Evolutionary conservation across 1,140 invertebrate genomes (phyloP).

Genomic region (Polypedilum vanderplanki): DNA sequence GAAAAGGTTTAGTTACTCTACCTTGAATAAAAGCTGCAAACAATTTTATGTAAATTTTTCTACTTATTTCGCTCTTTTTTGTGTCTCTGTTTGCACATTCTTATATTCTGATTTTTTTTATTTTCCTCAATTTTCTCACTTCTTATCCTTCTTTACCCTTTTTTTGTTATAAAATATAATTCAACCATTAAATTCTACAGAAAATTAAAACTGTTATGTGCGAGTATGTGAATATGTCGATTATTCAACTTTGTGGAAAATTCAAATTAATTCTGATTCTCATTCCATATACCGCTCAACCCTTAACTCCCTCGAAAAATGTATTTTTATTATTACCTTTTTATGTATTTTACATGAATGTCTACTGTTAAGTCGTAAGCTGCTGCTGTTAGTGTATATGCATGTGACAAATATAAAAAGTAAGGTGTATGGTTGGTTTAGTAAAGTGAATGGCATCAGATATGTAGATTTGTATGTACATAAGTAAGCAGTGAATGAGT

Average conservation of each 20-base stretch:
- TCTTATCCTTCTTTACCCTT: background rate
- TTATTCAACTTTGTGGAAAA: constrained; percentile 19
- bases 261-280: background rate
- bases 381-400: too few species aligned
- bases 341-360: too few species aligned
- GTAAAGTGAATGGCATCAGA: too few species aligned
- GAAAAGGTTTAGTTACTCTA: too few species aligned
- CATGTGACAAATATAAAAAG: too few species aligned
- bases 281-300: background rate
- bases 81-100: background rate
- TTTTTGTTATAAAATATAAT: background rate
- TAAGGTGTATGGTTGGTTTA: too few species aligned
- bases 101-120: background rate
- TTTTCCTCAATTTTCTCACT: background rate
- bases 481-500: too few species aligned
- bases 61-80: background rate
- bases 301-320: too few species aligned
- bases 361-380: too few species aligned
- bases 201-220: background rate
- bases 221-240: background rate
- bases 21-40: too few species aligned
- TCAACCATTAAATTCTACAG: background rate
- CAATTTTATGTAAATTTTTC: background rate
- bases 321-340: too few species aligned
- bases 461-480: too few species aligned